Evolutionary conservation across 2,113 vertebrate genomes (phyloP), one percentile per base, ranked within the genome.

Genomic region (Puntigrus tetrazona): DNA sequence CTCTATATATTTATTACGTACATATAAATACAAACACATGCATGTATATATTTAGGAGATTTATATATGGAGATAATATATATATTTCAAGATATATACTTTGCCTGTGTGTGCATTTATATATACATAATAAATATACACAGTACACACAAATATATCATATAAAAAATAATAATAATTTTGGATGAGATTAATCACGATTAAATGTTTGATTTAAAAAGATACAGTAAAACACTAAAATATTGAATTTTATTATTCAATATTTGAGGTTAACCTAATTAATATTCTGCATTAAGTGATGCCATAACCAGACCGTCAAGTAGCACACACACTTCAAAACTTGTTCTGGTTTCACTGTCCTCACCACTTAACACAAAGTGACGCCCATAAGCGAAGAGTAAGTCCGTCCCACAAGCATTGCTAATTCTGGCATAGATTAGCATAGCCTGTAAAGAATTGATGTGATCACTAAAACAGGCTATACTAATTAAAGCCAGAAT

Each of bases 361-460:
- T 34, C 55, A 27, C 55, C n/a, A 43, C n/a, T 63, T 67, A 50
- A 47, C 7, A 47, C 10, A 67, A 67, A 67, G 18, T 34, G 61
- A 41, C 1, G 25, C 36, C 36, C 36, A 20, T 65, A 27, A 78
- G 11, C n/a, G 67, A 31, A 87, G 82, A 78, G 79, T 83, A 47
- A 82, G 76, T 85, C 75, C 82, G 45, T 86, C 85, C 90, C 87
- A 91, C 80, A 88, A 80, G 90, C 87, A 91, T 91, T 91, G 90
- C 88, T 91, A 88, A 91, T 91, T 91, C 90, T 91, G 90, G 88
- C 90, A 88, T 89, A 91, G 90, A 91, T 91, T 91, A 91, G 90
- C 90, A 89, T 91, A 91, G 90, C 90, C 90, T 91, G 90, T 91
- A 91, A 91, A 91, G 90, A 91, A 89, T 87, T 89, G 87, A 81